Conservation (phyloP, 2,888 invertebrate genomes). For the Tipula helvola region DNA sequence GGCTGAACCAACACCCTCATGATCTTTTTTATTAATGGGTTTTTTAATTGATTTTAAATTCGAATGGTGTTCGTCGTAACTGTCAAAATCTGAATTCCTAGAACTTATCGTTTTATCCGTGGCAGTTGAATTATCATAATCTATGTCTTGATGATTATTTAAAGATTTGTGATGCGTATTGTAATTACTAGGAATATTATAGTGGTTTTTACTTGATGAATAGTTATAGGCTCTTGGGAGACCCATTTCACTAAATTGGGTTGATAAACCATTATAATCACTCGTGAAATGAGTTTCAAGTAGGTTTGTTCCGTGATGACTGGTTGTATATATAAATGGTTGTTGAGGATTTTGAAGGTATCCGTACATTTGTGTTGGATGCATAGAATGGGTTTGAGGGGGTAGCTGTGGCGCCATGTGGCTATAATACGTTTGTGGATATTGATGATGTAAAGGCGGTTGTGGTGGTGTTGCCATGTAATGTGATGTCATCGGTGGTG, state of each 20-base stretch:
- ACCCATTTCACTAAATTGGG: neutral
- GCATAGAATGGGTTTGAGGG: neutral
- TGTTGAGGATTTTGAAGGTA: neutral
- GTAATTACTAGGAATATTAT: neutral
- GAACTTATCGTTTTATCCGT: constrained; percentile 8
- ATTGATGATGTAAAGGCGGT: constrained; percentile 13
- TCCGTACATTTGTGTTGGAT: neutral
- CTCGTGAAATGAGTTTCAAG: neutral
- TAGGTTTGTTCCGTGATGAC: neutral
- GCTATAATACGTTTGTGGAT: constrained; percentile 8
- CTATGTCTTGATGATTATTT: neutral
- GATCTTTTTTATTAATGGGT: constrained; percentile 38
- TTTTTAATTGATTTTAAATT: constrained; percentile 19
- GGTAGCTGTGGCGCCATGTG: neutral
- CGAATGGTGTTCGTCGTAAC: constrained; percentile 8
- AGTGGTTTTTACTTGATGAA: neutral
- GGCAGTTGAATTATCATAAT: neutral
- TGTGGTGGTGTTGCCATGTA: constrained; percentile 13
- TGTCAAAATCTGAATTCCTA: constrained; percentile 12
- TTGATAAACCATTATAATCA: neutral
- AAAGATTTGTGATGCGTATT: neutral
- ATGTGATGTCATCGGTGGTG: neutral
- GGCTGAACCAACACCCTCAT: constrained; percentile 53
- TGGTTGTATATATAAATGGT: neutral
- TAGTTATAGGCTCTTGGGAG: neutral